Conservation (phyloP, 2,888 invertebrate genomes). For the Sarcophaga rosellei region DNA sequence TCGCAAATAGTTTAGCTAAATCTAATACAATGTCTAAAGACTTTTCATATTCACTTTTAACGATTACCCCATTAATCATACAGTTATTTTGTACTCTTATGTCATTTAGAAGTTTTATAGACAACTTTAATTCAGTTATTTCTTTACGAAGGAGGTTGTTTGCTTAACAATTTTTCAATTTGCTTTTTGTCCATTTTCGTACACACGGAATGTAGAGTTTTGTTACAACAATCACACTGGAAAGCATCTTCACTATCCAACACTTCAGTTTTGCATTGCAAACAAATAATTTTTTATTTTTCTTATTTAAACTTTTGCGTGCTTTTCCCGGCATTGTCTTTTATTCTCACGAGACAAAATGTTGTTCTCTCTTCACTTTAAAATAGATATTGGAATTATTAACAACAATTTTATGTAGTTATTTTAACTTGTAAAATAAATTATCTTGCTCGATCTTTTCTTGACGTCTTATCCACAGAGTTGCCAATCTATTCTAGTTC, state of each 20-base stretch:
- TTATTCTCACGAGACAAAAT: not conserved
- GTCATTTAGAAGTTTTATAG: slow-evolving; percentile 15
- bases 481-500: too few relatives aligned
- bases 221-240: slow-evolving; percentile 5
- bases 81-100: not conserved
- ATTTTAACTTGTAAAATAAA: too few relatives aligned
- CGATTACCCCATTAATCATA: slow-evolving; percentile 19
- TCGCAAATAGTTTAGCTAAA: too few relatives aligned
- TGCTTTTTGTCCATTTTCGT: slow-evolving; percentile 1
- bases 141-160: slow-evolving; percentile 7
- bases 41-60: not conserved
- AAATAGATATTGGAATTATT: too few relatives aligned
- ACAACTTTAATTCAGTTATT: not conserved
- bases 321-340: slow-evolving; percentile 2
- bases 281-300: not conserved
- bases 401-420: too few relatives aligned
- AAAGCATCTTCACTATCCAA: slow-evolving; percentile 30
- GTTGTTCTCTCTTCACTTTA: not conserved
- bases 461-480: too few relatives aligned
- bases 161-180: not conserved
- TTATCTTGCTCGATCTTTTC: too few relatives aligned
- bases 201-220: not conserved
- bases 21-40: not conserved
- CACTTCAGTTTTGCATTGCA: slow-evolving; percentile 31
- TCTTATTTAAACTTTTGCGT: not conserved